Evolutionary conservation across 2,888 invertebrate genomes (phyloP), one percentile per base, ranked within the genome.

Genomic region (Habrosyne pyritoides): DNA sequence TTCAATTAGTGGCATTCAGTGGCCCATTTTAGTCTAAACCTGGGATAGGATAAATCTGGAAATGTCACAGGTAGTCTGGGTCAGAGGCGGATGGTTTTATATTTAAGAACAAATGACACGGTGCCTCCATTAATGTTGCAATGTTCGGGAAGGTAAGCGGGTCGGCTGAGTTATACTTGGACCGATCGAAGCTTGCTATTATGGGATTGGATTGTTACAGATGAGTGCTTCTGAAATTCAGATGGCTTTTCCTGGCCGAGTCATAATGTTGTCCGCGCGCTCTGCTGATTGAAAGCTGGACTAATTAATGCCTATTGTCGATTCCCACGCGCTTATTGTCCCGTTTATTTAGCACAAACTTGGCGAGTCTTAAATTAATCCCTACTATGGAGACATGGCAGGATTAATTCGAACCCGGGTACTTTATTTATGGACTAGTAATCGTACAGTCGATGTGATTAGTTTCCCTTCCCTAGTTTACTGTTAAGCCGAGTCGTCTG

Each of bases 151-250:
- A 86, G 85, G 83, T 82, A 85, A 83, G 83, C 81, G 77, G 89
- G 87, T 85, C 86, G 83, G 74, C 77, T 83, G 73, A 77, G 81
- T 77, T 91, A 91, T 85, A 89, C 83, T 86, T 77, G 85, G 87
- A 83, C 66, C 86, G 86, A 88, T 91, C 88, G 89, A 89, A 89
- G 75, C 81, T 68, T 66, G 78, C 89, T 91, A 91, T 91, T 90
- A 85, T 87, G 87, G 89, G 86, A 78, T 79, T 79, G 83, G 80
- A 81, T 81, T 81, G 83, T 83, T 85, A 79, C 81, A 71, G 73
- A 70, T 74, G 78, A 84, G 72, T 76, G 76, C 75, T 73, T 73
- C 74, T 75, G 76, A 83, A 82, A 79, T 84, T 81, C 79, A 78
- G 76, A 73, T 76, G 81, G 75, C 78, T 79, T 73, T 66, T 72